These are phyloP conservation scores for Chiridota heheva DNA, from an alignment of 35 echinoderm and acorn worm species.

Conservation along the genomic window DNA sequence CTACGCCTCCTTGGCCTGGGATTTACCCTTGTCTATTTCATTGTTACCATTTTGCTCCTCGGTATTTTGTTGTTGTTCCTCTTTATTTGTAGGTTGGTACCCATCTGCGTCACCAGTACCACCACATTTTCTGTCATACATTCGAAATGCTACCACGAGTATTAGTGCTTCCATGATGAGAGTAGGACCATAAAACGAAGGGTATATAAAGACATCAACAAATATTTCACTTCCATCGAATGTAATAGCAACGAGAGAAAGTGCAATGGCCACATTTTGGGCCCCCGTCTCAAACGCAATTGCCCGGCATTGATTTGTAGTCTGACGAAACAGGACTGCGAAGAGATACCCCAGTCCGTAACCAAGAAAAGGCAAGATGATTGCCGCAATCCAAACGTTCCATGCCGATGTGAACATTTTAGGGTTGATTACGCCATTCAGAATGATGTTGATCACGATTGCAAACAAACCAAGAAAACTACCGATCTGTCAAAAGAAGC, in stretches of 20 bases:
- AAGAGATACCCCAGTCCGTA: constrained; percentile 64
- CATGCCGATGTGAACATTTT: constrained; percentile 65
- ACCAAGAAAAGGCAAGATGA: constrained; percentile 37
- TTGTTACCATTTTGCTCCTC: no score
- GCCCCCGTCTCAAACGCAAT: constrained; percentile 80
- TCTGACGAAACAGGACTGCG: constrained; percentile 57
- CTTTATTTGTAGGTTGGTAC: no score
- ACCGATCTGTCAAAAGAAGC: constrained; percentile 41
- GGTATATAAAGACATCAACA: constrained; percentile 48
- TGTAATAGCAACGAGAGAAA: constrained; percentile 63
- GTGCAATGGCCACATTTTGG: constrained; percentile 75
- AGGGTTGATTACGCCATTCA: constrained; percentile 78
- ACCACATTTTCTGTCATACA: no score
- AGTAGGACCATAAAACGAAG: constrained; percentile 60
- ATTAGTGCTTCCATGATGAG: constrained; percentile 49
- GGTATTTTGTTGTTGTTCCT: no score
- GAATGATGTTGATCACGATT: constrained; percentile 44
- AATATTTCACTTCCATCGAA: constrained; percentile 38
- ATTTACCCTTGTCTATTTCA: no score
- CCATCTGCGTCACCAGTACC: no score
- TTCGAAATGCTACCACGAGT: no score
- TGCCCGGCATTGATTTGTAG: constrained; percentile 68
- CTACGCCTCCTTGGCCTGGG: no score
- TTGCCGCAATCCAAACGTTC: constrained; percentile 71
- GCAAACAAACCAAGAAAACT: constrained; percentile 60